These are phyloP conservation scores for Heteractis magnifica DNA, from an alignment of 92 coral and sea anemone genomes.

Conservation along the genomic window DNA sequence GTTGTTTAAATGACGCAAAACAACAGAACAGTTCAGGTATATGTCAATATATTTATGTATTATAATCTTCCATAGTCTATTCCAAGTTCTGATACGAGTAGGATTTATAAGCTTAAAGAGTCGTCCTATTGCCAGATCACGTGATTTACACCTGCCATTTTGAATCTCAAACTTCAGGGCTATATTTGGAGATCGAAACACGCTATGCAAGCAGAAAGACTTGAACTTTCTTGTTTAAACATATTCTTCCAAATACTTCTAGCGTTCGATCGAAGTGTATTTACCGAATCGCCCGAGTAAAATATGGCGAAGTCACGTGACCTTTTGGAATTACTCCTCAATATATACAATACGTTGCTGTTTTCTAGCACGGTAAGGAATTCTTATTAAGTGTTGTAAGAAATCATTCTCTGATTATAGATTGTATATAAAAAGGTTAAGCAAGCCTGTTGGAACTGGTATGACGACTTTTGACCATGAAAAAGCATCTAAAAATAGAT, in stretches of 20 bases:
- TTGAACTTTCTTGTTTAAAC: neutral
- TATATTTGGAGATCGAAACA: too few species aligned
- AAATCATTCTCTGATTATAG: too few species aligned
- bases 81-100: neutral
- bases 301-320: conserved; percentile 1
- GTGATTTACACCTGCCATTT: neutral
- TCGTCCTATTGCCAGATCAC: neutral
- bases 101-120: neutral
- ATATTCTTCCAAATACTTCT: neutral
- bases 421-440: neutral
- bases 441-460: neutral
- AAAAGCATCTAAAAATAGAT: neutral
- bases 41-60: too few species aligned
- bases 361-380: neutral
- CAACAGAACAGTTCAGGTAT: too few species aligned
- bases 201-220: neutral
- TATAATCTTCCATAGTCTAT: neutral
- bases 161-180: neutral
- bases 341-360: neutral
- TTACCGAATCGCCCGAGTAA: neutral
- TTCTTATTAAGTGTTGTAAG: neutral
- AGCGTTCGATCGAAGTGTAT: neutral
- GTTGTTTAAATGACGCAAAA: too few species aligned
- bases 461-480: neutral
- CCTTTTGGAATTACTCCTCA: neutral